These are phyloP conservation scores for Mus spretus DNA, from an alignment of 2,797 vertebrate genomes.

Conservation along the genomic window DNA sequence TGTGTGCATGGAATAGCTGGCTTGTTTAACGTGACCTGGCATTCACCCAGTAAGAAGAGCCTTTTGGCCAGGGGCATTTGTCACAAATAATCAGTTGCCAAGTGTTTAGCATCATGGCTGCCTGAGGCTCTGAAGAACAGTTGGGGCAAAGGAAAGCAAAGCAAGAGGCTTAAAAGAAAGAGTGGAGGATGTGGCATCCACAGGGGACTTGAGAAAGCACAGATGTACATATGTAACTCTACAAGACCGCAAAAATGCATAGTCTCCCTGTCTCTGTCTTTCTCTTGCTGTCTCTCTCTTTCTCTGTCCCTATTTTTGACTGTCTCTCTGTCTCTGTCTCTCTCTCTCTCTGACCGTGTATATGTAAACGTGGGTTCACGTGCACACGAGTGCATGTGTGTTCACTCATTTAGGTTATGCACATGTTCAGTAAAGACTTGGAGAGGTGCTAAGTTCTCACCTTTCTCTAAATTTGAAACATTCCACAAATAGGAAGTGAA, in stretches of 20 bases:
- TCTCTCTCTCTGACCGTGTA: background rate
- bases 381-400: background rate
- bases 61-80: slow-evolving; percentile 63
- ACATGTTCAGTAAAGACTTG: background rate
- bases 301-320: background rate
- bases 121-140: slow-evolving; percentile 47
- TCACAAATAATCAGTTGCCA: slow-evolving; percentile 76
- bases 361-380: background rate
- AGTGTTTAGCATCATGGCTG: slow-evolving; percentile 57
- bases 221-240: background rate
- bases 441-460: background rate
- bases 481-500: background rate
- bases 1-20: background rate
- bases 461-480: slow-evolving; percentile 1
- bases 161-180: slow-evolving; percentile 50
- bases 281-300: accelerated
- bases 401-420: background rate
- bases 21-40: slow-evolving; percentile 69
- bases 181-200: background rate
- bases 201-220: background rate
- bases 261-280: background rate
- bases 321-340: background rate
- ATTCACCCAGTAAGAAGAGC: slow-evolving; percentile 51
- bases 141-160: slow-evolving; percentile 61
- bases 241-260: background rate